Percentiles rank a stretch among this genome's conserved stretches.
These are phyloP conservation scores for Paradisaea rubra DNA, from an alignment of 2,113 vertebrate genomes.

Conservation along the genomic window DNA sequence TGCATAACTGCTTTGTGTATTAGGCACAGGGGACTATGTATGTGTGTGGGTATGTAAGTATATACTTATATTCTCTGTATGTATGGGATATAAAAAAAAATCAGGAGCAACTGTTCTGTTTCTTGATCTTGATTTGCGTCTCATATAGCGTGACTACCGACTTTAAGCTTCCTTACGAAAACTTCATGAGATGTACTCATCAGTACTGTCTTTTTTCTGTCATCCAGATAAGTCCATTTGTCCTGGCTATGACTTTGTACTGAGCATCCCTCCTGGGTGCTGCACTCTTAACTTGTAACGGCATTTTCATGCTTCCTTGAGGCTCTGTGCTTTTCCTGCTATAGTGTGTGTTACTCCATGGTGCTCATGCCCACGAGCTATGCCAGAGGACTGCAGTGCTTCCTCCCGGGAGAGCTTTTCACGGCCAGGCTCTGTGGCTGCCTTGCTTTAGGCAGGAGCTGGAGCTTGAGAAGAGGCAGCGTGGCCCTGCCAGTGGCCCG, in stretches of 20 bases:
- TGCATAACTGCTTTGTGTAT: not conserved
- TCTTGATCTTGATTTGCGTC: not conserved
- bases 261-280: not conserved
- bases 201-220: not conserved
- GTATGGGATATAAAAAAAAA: not conserved
- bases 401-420: not conserved
- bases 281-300: not conserved
- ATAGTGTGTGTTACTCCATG: rapidly evolving
- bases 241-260: not conserved
- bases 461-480: not conserved
- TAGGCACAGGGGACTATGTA: not conserved
- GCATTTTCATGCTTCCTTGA: not conserved
- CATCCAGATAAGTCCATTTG: not conserved
- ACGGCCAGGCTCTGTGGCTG: not conserved
- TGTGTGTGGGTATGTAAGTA: not conserved
- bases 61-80: not conserved
- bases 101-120: not conserved
- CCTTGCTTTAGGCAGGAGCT: not conserved
- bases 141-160: not conserved
- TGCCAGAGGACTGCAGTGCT: not conserved
- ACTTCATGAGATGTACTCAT: not conserved
- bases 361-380: rapidly evolving
- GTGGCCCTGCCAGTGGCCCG: not conserved
- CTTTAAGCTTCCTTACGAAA: not conserved
- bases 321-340: not conserved